A percentile compares a stretch with the other conserved stretches of the same genome.
Evolutionary conservation across 2,797 vertebrate species (phyloP).

Genomic region (Microctenopoma stevenorrisi): DNA sequence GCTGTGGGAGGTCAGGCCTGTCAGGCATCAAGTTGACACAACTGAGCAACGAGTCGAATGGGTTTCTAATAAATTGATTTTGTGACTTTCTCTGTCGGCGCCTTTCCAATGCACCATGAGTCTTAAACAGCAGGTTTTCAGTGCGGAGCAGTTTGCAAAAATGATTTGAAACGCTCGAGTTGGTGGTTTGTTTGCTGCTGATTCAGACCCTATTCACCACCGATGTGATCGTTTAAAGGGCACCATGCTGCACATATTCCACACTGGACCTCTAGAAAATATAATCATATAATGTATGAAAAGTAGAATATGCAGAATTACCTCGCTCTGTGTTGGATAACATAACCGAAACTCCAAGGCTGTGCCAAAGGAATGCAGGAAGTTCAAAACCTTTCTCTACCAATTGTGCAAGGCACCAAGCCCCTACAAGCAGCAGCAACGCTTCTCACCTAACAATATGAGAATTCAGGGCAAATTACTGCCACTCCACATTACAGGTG

Average conservation of each 20-base stretch:
- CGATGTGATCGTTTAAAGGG: too few species aligned
- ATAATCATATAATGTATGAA: too few species aligned
- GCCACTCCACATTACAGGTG: neutral
- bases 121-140: too few species aligned
- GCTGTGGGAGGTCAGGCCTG: conserved; percentile 44
- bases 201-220: too few species aligned
- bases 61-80: conserved; percentile 67
- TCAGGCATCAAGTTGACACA: conserved; percentile 59
- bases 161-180: neutral
- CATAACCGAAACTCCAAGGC: neutral
- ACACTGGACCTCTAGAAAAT: too few species aligned
- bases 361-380: neutral
- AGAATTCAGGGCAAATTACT: neutral
- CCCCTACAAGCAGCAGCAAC: conserved; percentile 33
- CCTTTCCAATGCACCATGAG: too few species aligned
- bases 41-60: conserved; percentile 62
- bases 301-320: too few species aligned
- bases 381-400: neutral
- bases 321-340: neutral
- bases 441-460: conserved; percentile 5
- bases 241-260: too few species aligned
- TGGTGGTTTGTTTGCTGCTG: too few species aligned
- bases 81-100: neutral
- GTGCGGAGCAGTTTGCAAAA: neutral
- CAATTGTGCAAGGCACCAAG: conserved; percentile 37